phyloP scores from a whole-genome alignment of 1,140 invertebrate species.

The Cyrtorhinus lividipennis region DNA sequence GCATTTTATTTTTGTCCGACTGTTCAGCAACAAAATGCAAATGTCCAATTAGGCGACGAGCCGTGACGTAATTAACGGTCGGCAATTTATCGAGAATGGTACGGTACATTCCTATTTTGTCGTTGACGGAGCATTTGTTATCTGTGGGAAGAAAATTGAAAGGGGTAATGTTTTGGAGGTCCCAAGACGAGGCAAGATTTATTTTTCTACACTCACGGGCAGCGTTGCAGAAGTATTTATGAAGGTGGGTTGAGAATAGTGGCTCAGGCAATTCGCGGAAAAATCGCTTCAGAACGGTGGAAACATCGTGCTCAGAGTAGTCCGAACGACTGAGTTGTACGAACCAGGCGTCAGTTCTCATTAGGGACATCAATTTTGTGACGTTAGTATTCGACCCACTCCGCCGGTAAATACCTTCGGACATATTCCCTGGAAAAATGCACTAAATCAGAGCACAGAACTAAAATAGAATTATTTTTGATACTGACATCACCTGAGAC shows the following conservation, averaged over 20 bases:
- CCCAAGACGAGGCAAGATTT: no score
- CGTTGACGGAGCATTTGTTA: conserved; percentile 23
- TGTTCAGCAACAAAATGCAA: conserved; percentile 62
- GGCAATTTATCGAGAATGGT: conserved; percentile 49
- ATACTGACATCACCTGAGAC: not conserved
- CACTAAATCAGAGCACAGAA: not conserved
- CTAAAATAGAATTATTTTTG: conserved; percentile 10
- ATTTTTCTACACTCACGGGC: conserved; percentile 21
- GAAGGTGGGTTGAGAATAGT: conserved; percentile 41
- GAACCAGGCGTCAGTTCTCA: conserved; percentile 65
- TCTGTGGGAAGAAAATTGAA: conserved; percentile 20
- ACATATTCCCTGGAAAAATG: conserved; percentile 47
- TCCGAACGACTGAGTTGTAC: conserved; percentile 58
- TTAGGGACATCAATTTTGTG: conserved; percentile 51
- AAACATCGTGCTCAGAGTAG: conserved; percentile 72
- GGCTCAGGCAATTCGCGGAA: conserved; percentile 63
- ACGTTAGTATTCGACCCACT: conserved; percentile 63
- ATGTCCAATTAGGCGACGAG: conserved; percentile 61
- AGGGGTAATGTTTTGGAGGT: no score
- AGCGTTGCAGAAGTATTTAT: conserved; percentile 35
- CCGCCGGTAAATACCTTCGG: conserved; percentile 72
- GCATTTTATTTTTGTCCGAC: conserved; percentile 60
- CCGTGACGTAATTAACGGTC: conserved; percentile 50
- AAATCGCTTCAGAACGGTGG: conserved; percentile 68
- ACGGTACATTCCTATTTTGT: conserved; percentile 31